Evolutionary conservation across 2,888 invertebrate genomes (phyloP).

Genomic region (Lasioglossum calceatum): DNA sequence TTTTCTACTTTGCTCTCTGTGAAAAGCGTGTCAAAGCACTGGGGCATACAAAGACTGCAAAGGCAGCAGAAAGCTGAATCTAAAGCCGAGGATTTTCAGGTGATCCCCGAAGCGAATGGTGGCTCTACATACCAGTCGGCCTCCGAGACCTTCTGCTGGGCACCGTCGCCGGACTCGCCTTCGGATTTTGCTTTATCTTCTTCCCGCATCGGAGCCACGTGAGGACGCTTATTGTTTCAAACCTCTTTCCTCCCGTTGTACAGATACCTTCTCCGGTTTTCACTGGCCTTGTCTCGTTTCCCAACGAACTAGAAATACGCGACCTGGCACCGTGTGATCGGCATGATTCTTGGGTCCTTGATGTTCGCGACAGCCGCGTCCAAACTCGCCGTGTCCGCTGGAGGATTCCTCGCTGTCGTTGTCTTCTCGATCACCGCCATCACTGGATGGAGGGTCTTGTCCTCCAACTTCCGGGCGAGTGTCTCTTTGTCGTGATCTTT

Average conservation of each 20-base stretch:
- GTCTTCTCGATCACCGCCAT: conserved; percentile 78
- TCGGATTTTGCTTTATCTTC: conserved; percentile 87
- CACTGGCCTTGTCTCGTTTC: neutral
- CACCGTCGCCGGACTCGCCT: conserved; percentile 86
- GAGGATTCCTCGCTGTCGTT: conserved; percentile 86
- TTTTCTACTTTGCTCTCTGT: too few relatives aligned
- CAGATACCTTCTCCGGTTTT: neutral
- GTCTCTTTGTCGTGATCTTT: neutral
- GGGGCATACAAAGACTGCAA: neutral
- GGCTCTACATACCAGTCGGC: conserved; percentile 76
- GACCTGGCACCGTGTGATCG: conserved; percentile 72
- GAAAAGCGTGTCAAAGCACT: too few relatives aligned
- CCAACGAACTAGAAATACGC: conserved; percentile 74
- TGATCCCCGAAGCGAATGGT: conserved; percentile 71
- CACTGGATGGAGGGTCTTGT: conserved; percentile 77
- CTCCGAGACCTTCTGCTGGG: conserved; percentile 87
- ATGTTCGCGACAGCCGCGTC: conserved; percentile 76
- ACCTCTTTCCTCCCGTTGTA: neutral
- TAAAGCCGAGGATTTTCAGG: conserved; percentile 56
- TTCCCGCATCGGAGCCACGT: conserved; percentile 86
- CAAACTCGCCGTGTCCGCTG: conserved; percentile 82
- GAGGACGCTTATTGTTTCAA: conserved; percentile 54
- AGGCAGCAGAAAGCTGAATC: neutral
- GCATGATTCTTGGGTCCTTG: conserved; percentile 76
- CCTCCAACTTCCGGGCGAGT: conserved; percentile 75